Conservation (phyloP, 2,113 vertebrate species). For the Climacteris rufus region DNA sequence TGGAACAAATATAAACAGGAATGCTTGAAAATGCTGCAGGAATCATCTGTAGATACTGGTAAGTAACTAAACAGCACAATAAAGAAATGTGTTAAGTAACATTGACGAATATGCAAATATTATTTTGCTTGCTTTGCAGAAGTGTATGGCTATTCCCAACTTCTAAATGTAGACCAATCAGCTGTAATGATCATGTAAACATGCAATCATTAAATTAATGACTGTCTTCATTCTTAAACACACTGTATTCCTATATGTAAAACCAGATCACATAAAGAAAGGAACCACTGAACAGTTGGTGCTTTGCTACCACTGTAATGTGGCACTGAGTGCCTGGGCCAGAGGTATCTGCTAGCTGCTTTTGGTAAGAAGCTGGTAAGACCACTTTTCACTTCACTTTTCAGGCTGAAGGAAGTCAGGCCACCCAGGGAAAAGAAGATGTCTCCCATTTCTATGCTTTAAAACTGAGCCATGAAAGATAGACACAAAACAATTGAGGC, state of each 20-base stretch:
- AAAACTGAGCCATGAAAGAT: background rate
- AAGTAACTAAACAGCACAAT: slow-evolving; percentile 19
- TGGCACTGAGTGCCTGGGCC: background rate
- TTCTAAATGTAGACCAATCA: background rate
- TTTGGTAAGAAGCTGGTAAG: background rate
- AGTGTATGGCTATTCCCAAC: background rate
- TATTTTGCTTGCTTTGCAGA: background rate
- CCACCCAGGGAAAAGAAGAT: background rate
- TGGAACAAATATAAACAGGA: slow-evolving; percentile 84
- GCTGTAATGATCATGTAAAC: background rate
- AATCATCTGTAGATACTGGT: slow-evolving; percentile 65
- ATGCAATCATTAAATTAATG: background rate
- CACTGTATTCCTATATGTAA: background rate
- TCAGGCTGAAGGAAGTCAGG: background rate
- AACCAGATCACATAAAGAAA: background rate
- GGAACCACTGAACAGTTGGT: background rate
- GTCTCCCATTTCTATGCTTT: background rate
- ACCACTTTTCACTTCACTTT: background rate
- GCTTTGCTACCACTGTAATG: background rate
- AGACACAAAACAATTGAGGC: background rate
- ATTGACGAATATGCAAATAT: background rate
- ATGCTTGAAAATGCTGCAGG: slow-evolving; percentile 78
- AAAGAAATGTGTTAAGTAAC: background rate
- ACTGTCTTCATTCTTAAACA: background rate
- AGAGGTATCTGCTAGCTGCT: background rate